These are phyloP conservation scores for Orbicella faveolata DNA, from an alignment of 64 coral and sea anemone genomes.

Conservation along the genomic window DNA sequence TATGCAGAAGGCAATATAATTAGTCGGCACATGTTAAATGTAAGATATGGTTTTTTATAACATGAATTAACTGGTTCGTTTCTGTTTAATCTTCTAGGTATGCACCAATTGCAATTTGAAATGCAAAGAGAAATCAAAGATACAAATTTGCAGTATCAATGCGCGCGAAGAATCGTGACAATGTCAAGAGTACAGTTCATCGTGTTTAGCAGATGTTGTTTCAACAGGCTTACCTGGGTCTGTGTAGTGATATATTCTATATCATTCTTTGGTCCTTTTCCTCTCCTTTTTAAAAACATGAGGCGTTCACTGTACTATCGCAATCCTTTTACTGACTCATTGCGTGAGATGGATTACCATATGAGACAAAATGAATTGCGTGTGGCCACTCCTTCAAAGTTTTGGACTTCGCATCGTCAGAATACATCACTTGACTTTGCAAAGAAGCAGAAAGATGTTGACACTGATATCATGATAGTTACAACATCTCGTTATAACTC, in stretches of 20 bases:
- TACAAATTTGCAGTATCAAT: no score
- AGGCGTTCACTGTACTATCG: conserved; percentile 34
- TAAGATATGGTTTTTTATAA: no score
- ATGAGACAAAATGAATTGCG: conserved; percentile 31
- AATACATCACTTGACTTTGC: background rate
- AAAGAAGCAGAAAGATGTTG: background rate
- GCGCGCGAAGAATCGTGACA: background rate
- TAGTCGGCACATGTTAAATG: no score
- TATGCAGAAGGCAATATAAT: no score
- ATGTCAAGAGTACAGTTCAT: background rate
- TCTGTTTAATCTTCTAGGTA: no score
- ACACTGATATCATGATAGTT: conserved; percentile 49
- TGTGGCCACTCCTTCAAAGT: background rate
- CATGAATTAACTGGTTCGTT: no score
- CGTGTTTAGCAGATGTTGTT: background rate
- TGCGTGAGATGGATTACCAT: conserved; percentile 27
- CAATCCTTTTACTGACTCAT: conserved; percentile 3
- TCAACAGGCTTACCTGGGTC: background rate
- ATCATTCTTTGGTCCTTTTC: conserved; percentile 13
- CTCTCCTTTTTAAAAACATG: conserved; percentile 7
- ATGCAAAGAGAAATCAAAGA: no score
- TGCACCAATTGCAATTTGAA: no score
- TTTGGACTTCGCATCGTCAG: background rate
- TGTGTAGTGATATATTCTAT: background rate
- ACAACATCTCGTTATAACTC: conserved; percentile 16